Percentiles rank a stretch among this genome's conserved stretches.
phyloP scores from a whole-genome alignment of 2,113 vertebrate genomes.

The Eulacestoma nigropectus region DNA sequence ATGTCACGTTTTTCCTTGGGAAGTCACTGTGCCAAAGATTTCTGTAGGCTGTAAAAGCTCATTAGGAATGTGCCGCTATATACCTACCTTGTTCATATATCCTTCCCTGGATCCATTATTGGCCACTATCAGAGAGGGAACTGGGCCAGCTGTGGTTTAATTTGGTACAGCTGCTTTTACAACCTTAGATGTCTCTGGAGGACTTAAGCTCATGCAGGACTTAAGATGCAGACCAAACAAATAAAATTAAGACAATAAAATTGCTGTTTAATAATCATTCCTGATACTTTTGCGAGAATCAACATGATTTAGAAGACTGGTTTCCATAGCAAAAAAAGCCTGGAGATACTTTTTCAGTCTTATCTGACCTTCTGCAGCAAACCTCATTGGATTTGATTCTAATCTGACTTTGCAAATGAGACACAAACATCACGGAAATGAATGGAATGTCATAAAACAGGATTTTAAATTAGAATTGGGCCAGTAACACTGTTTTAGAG shows the following conservation, averaged over 20 bases:
- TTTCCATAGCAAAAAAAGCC: background rate
- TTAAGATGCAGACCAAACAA: background rate
- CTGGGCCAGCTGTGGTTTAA: background rate
- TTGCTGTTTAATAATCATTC: background rate
- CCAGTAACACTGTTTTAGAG: background rate
- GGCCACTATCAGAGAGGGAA: background rate
- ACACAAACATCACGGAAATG: background rate
- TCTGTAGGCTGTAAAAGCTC: background rate
- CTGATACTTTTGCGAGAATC: background rate
- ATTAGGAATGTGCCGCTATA: background rate
- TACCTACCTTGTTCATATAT: background rate
- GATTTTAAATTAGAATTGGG: conserved; percentile 14
- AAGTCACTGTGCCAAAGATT: background rate
- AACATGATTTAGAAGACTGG: background rate
- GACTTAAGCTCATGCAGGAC: background rate
- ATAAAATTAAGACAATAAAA: background rate
- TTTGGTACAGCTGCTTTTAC: background rate
- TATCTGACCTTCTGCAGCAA: conserved; percentile 27
- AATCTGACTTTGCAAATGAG: background rate
- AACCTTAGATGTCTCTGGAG: background rate
- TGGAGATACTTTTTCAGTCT: conserved; percentile 3
- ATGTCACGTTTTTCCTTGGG: background rate
- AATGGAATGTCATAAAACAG: conserved; percentile 37
- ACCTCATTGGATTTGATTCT: background rate
- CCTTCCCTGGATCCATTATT: background rate